A percentile compares a stretch with the other conserved stretches of the same genome.
Evolutionary conservation across 2,797 vertebrate species (phyloP).

Genomic region (Natrix natrix): DNA sequence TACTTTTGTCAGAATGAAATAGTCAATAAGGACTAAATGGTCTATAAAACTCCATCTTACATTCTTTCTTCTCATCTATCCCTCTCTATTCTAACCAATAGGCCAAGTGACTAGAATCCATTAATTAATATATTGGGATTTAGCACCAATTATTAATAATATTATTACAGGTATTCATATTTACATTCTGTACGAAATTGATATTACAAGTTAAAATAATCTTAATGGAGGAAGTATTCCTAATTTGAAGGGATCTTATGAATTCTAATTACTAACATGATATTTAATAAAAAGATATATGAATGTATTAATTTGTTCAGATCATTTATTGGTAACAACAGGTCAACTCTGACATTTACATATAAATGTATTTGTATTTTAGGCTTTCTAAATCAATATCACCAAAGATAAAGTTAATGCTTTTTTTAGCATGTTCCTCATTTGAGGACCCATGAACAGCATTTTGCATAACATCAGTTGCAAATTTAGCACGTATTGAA

Average conservation of each 20-base stretch:
- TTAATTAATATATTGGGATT: background rate
- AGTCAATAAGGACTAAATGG: background rate
- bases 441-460: conserved; percentile 86
- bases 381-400: conserved; percentile 48
- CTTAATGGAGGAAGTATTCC: background rate
- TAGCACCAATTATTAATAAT: background rate
- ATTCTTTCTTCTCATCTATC: background rate
- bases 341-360: background rate
- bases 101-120: background rate
- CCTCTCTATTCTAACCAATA: background rate
- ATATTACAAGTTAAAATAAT: background rate
- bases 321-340: background rate
- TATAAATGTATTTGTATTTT: conserved; percentile 17
- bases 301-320: background rate
- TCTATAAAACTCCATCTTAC: background rate
- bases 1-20: background rate
- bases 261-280: conserved; percentile 9
- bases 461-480: conserved; percentile 79
- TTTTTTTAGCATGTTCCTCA: conserved; percentile 66
- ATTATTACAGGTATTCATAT: background rate
- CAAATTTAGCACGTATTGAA: conserved; percentile 85
- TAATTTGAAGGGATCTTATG: background rate
- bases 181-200: background rate
- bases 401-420: conserved; percentile 59
- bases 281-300: background rate